Evolutionary conservation across 1,140 invertebrate species (phyloP).

Genomic region (Zaprionus capensis): DNA sequence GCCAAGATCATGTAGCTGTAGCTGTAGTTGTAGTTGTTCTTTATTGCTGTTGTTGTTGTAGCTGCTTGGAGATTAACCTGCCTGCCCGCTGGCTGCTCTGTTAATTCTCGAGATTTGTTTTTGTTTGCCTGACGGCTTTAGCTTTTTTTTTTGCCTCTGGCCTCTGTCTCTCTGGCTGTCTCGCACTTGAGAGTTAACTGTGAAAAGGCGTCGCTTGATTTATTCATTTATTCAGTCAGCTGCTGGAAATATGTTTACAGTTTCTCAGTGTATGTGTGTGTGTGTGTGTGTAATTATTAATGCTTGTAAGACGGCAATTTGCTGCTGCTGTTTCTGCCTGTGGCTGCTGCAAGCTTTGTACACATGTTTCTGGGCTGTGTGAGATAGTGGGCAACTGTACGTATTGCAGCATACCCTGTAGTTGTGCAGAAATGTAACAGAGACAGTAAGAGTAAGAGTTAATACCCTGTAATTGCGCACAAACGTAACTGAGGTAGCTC

Average conservation of each 20-base stretch:
- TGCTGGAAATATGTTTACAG: conserved; percentile 38
- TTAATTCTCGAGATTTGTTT: conserved; percentile 67
- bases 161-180: conserved; percentile 20
- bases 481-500: neutral
- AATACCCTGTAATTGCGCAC: conserved; percentile 1
- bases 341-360: conserved; percentile 29
- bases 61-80: conserved; percentile 39
- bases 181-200: conserved; percentile 53
- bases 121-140: conserved; percentile 28
- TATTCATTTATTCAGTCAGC: conserved; percentile 70
- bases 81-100: conserved; percentile 19
- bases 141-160: conserved; percentile 21
- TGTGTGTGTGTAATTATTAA: conserved; percentile 57
- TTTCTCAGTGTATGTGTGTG: conserved; percentile 24
- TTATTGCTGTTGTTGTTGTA: conserved; percentile 16
- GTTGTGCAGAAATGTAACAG: neutral
- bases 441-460: too few species aligned
- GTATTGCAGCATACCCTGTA: conserved; percentile 28
- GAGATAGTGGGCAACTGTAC: conserved; percentile 35
- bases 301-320: conserved; percentile 51
- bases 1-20: conserved; percentile 57
- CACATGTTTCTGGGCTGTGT: conserved; percentile 37
- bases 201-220: conserved; percentile 72
- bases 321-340: conserved; percentile 12
- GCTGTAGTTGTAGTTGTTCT: conserved; percentile 16